phyloP scores from a whole-genome alignment of 2,888 invertebrate species.

The Troides helena region DNA sequence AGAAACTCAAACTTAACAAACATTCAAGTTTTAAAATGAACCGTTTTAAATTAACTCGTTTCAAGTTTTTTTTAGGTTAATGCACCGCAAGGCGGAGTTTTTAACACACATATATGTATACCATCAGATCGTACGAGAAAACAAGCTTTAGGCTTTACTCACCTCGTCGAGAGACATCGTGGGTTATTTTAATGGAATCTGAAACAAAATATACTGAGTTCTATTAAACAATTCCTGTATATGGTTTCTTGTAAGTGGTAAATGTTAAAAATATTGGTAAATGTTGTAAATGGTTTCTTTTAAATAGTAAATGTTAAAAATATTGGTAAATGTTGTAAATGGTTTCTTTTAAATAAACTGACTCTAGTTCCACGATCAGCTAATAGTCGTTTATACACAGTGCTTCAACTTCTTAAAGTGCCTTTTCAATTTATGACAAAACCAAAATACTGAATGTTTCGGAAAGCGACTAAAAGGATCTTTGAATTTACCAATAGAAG shows the following conservation, averaged over 20 bases:
- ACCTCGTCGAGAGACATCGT: constrained; percentile 77
- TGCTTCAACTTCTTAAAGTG: no score
- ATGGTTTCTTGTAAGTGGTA: background rate
- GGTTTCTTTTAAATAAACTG: no score
- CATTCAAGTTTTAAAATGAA: background rate
- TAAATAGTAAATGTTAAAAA: no score
- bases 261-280: no score
- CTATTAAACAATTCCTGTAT: background rate
- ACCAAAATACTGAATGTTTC: no score
- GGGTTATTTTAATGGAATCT: constrained; percentile 55
- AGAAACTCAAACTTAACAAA: background rate
- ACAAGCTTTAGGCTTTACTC: constrained; percentile 38
- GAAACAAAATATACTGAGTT: constrained; percentile 46
- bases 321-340: no score
- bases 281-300: no score
- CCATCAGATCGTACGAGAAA: background rate
- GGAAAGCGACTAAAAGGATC: no score
- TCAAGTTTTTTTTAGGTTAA: constrained; percentile 7
- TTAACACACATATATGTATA: background rate
- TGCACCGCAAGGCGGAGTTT: constrained; percentile 6
- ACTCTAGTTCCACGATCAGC: no score
- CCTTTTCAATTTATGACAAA: no score
- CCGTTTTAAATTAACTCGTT: constrained; percentile 1
- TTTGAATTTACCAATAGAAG: no score
- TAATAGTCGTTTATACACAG: no score